phyloP scores from a whole-genome alignment of 2,113 vertebrate genomes.

The Pipa parva region DNA sequence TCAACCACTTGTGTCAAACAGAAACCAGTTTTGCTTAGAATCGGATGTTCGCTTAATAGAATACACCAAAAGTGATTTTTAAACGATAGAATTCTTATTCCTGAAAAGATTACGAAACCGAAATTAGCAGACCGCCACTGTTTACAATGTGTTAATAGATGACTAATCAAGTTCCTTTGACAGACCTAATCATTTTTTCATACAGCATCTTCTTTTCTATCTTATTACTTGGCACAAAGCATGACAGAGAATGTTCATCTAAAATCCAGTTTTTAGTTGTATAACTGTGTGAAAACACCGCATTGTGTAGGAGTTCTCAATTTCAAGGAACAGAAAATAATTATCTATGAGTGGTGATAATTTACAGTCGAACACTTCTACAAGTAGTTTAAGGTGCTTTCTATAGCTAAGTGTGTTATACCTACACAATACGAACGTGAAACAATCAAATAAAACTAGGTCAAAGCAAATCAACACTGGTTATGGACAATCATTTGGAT shows the following conservation, averaged over 20 bases:
- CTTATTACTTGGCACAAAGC: background rate
- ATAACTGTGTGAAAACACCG: no score
- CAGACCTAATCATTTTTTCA: conserved; percentile 58
- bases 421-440: no score
- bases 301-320: no score
- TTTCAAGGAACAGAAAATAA: no score
- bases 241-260: background rate
- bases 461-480: no score
- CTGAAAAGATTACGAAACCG: conserved; percentile 75
- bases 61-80: conserved; percentile 39
- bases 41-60: conserved; percentile 44
- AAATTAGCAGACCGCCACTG: conserved; percentile 70
- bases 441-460: no score
- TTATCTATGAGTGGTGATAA: no score
- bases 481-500: no score
- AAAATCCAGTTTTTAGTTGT: no score
- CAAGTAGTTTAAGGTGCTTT: no score
- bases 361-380: no score
- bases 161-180: conserved; percentile 74
- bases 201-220: background rate
- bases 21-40: conserved; percentile 52
- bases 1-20: conserved; percentile 44
- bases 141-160: conserved; percentile 55
- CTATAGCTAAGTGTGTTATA: no score
- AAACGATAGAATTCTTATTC: conserved; percentile 55